These are phyloP conservation scores for Apomyelois bistriatella DNA, from an alignment of 2,888 invertebrate species.

Conservation along the genomic window DNA sequence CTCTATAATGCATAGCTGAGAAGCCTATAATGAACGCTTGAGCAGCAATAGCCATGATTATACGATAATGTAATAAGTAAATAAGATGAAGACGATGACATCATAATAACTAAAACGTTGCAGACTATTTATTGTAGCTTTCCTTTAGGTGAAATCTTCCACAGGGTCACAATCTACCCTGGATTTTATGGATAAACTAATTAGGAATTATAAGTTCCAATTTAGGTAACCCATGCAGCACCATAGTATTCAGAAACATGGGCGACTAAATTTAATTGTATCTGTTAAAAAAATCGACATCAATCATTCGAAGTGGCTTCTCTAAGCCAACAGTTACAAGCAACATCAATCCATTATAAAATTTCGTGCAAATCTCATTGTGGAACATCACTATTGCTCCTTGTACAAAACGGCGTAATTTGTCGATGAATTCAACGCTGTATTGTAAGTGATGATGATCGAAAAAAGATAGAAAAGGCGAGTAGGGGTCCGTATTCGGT, in stretches of 20 bases:
- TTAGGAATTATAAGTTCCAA: no score
- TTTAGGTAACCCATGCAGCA: no score
- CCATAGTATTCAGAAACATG: no score
- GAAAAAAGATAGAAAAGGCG: conserved; percentile 15
- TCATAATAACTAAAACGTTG: conserved; percentile 16
- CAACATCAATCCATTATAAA: conserved; percentile 15
- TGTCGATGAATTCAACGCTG: conserved; percentile 20
- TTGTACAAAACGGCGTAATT: conserved; percentile 29
- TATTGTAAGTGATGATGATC: conserved; percentile 16
- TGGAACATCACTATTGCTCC: conserved; percentile 30
- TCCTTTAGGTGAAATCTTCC: no score
- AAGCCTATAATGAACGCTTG: background rate
- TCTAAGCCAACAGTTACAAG: no score
- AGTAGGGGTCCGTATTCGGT: conserved; percentile 16
- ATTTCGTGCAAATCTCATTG: conserved; percentile 23
- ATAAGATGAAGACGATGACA: conserved; percentile 6
- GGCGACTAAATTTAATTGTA: no score
- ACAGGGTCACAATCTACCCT: no score
- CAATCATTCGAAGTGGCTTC: no score
- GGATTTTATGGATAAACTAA: no score
- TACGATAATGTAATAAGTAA: no score
- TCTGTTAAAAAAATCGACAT: no score
- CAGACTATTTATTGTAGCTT: background rate
- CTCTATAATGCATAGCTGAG: conserved; percentile 1
- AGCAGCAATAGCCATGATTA: background rate